A percentile compares a stretch with the other conserved stretches of the same genome.
Conservation (phyloP, 2,113 vertebrate species). For the Thymallus thymallus region DNA sequence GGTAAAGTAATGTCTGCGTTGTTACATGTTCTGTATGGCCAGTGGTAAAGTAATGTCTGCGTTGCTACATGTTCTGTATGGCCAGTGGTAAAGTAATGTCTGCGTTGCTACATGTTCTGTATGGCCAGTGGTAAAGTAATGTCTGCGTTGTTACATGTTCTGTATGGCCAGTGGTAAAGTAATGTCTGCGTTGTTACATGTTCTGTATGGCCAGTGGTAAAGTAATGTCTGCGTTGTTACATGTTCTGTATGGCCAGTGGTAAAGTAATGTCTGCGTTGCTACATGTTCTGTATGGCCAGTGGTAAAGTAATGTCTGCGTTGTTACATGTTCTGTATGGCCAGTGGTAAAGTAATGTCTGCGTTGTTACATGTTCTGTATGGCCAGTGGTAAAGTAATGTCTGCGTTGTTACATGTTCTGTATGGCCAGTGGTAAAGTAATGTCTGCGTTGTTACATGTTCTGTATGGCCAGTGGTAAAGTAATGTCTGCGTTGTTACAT, state of each 20-base stretch:
- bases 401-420: background rate
- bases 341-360: background rate
- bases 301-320: background rate
- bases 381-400: background rate
- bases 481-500: background rate
- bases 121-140: background rate
- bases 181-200: background rate
- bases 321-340: background rate
- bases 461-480: no score
- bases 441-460: background rate
- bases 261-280: background rate
- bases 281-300: background rate
- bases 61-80: background rate
- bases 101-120: background rate
- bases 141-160: background rate
- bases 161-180: conserved; percentile 1
- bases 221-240: background rate
- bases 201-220: no score
- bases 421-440: background rate
- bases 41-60: background rate
- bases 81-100: no score
- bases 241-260: conserved; percentile 1
- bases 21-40: background rate
- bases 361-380: background rate
- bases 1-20: background rate